Base-by-base conservation (phyloP, 1,140 invertebrate genomes). In the Drosophila sp. region DNA sequence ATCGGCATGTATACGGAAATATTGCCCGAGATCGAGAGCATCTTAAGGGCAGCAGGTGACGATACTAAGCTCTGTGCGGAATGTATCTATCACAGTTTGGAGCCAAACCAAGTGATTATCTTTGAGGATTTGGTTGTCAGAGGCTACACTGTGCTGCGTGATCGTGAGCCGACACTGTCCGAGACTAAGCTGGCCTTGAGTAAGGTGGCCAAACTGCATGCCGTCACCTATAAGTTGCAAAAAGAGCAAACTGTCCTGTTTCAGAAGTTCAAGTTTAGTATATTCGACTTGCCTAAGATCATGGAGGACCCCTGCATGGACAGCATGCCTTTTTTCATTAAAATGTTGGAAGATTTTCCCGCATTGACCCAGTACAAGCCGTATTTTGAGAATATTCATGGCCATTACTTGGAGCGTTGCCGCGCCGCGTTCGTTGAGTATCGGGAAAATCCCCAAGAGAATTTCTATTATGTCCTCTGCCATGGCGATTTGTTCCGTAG, bases 201-300 rank as follows among this genome's bases (percentile, higher is more conserved):
- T 0, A 90, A 84, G 27, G 50, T 91, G 5, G 90, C 89, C 1
- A 89, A 90, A 60, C 63, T 63, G 60, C 90, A 91, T 72, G 89
- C 89, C 0, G 60, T 76, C n/a, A 90, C 81, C 17, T 66, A 80
- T 4, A 66, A 82, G n/a, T 10, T 89, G 10, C 55, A 61, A 5
- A 17, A 76, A 0, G 82, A 90, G 55, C 77, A 80, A 32, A 75
- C 72, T 0, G 30, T 65, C 0, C 66, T 66, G 5, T 29, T 90
- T 1, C 32, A 75, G 23, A 47, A 66, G 1, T 90, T 79, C 10
- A 72, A 62, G 2, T 3, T 72, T 41, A 82, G 82, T 2, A 7
- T 87, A 0, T 63, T 63, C 41, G 29, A 64, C 0, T 55, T 74
- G 32, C 60, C 71, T 5, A 41, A 41, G n/a, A 41, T 41, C n/a